phyloP scores from a whole-genome alignment of 2,113 vertebrate species.

The Vulpes ferrilata region DNA sequence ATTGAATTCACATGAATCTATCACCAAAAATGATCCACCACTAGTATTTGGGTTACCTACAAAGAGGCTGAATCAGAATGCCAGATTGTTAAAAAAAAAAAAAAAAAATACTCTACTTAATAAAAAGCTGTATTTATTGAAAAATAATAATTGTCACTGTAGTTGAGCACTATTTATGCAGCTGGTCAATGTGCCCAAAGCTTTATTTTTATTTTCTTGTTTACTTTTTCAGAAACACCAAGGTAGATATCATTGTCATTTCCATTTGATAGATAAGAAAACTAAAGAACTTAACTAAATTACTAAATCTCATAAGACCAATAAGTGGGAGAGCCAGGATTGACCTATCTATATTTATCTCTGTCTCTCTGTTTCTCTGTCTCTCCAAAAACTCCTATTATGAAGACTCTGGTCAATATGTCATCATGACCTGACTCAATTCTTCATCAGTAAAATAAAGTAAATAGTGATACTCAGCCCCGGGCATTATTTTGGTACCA shows the following conservation, averaged over 20 bases:
- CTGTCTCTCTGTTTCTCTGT: not conserved
- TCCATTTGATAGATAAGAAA: constrained; percentile 17
- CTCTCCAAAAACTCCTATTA: not conserved
- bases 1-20: constrained; percentile 33
- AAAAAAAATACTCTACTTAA: not conserved
- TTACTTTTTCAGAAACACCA: not conserved
- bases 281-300: not conserved
- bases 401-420: not conserved
- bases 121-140: not conserved
- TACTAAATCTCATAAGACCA: not conserved
- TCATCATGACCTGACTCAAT: not conserved
- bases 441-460: not conserved
- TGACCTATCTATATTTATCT: not conserved
- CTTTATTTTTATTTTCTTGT: not conserved
- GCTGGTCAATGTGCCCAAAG: not conserved
- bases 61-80: not conserved
- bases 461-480: not conserved
- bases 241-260: not conserved
- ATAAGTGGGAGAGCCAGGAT: not conserved
- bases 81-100: not conserved
- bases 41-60: not conserved
- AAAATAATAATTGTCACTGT: not conserved
- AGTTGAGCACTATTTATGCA: not conserved
- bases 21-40: not conserved
- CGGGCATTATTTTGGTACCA: not conserved